These are phyloP conservation scores for Macroteleia sp. DNA, from an alignment of 2,888 invertebrate species.

Conservation along the genomic window DNA sequence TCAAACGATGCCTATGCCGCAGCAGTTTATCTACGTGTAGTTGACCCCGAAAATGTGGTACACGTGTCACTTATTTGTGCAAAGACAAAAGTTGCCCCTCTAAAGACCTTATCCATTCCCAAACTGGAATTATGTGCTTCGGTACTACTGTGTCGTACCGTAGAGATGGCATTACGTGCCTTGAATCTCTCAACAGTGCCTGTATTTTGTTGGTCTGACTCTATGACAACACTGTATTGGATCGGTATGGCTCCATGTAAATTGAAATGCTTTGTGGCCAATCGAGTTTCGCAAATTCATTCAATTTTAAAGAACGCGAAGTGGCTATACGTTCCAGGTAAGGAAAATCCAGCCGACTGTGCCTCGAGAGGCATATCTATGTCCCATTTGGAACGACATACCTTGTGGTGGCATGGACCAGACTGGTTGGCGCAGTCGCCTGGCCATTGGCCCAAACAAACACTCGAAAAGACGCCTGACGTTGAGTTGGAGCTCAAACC, in stretches of 20 bases:
- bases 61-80: background rate
- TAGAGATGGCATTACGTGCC: background rate
- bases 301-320: background rate
- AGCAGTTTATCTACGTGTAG: background rate
- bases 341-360: background rate
- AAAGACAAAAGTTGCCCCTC: slow-evolving; percentile 2
- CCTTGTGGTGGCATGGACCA: slow-evolving; percentile 29
- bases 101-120: background rate
- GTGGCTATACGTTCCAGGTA: background rate
- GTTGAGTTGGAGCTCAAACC: background rate
- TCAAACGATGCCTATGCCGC: background rate
- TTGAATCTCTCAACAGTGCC: background rate
- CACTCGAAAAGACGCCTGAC: background rate
- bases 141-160: background rate
- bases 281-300: background rate
- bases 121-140: slow-evolving; percentile 5
- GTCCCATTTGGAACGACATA: background rate
- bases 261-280: background rate
- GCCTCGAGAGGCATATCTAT: background rate
- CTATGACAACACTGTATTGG: background rate
- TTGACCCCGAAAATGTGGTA: background rate
- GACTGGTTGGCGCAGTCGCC: slow-evolving; percentile 23
- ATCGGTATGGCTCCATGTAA: background rate
- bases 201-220: background rate
- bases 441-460: background rate